Base-by-base conservation (phyloP, 2,888 invertebrate species). In the Byasa hedistus region DNA sequence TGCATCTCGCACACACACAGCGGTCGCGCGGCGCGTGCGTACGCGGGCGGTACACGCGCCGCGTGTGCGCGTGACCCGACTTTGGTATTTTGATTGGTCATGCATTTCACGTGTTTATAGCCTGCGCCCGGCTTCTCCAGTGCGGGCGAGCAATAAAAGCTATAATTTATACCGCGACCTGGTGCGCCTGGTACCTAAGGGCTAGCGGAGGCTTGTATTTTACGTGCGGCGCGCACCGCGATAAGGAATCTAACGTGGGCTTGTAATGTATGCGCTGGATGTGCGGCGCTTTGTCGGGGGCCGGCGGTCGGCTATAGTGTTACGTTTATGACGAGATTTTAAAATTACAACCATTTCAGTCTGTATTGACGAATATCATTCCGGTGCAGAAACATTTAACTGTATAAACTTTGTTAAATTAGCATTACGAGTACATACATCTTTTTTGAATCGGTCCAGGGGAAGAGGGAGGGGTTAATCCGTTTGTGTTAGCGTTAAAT, bases 61-160 rank as follows among this genome's bases (percentile, higher is more conserved):
- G 39, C 27, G 15, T 48, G 60, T 68, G 65, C 69, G 86, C 69
- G 89, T 87, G 84, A 78, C 78, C 83, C 82, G 85, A 82, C 89
- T 83, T 89, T 91, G 91, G 91, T 91, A 91, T 91, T 91, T 91
- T 91, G 91, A 91, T 91, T 91, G 91, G 91, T 91, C 91, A 91
- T 91, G 91, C 91, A 91, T 91, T 91, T 91, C 88, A 89, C 89
- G 88, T 88, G 89, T 91, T 89, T 90, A 91, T 84, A 84, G 86
- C 74, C 79, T 74, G 77, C 78, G 77, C 78, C 79, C 75, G 79
- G 82, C 80, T 80, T 81, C 83, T 83, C 80, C 81, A 78, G 81
- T 83, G 86, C 83, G 84, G 83, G 77, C 79, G 79, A 77, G 84
- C 84, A 79, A 83, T 89, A 87, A 89, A 88, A 80, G 84, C 74